Conservation (phyloP, 2,888 invertebrate species). For the Tolmerus cingulatus region DNA sequence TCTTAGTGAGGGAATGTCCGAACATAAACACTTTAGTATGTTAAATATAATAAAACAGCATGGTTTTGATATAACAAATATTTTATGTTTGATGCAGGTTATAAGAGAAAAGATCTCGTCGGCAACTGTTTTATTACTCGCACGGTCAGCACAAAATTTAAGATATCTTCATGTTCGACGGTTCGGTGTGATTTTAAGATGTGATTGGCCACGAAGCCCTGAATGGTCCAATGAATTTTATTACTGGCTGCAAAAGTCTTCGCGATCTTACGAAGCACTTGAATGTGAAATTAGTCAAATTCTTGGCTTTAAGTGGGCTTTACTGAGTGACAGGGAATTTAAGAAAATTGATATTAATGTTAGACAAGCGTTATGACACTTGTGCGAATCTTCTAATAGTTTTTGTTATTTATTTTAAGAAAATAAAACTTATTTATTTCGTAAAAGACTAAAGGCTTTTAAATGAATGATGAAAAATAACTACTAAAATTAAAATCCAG, state of each 20-base stretch:
- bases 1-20: slow-evolving; percentile 73
- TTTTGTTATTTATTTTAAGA: background rate
- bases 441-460: background rate
- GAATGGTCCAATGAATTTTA: slow-evolving; percentile 75
- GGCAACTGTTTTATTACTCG: slow-evolving; percentile 76
- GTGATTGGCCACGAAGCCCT: slow-evolving; percentile 73
- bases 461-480: background rate
- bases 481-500: too few species aligned
- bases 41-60: slow-evolving; percentile 44
- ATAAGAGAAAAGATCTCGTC: slow-evolving; percentile 81
- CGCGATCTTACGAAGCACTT: slow-evolving; percentile 71
- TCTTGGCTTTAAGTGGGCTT: slow-evolving; percentile 73
- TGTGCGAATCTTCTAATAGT: background rate
- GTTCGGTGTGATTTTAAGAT: slow-evolving; percentile 75
- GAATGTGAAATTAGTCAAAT: slow-evolving; percentile 75
- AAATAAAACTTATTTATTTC: background rate
- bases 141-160: slow-evolving; percentile 71
- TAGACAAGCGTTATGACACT: slow-evolving; percentile 43
- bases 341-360: slow-evolving; percentile 64
- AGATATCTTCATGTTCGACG: slow-evolving; percentile 72
- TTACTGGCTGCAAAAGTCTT: slow-evolving; percentile 70
- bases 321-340: slow-evolving; percentile 73
- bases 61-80: background rate
- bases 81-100: slow-evolving; percentile 63
- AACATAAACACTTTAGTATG: slow-evolving; percentile 73